These are phyloP conservation scores for Hapalemur alaotrensis DNA, from an alignment of 2,797 vertebrate genomes.

Conservation along the genomic window DNA sequence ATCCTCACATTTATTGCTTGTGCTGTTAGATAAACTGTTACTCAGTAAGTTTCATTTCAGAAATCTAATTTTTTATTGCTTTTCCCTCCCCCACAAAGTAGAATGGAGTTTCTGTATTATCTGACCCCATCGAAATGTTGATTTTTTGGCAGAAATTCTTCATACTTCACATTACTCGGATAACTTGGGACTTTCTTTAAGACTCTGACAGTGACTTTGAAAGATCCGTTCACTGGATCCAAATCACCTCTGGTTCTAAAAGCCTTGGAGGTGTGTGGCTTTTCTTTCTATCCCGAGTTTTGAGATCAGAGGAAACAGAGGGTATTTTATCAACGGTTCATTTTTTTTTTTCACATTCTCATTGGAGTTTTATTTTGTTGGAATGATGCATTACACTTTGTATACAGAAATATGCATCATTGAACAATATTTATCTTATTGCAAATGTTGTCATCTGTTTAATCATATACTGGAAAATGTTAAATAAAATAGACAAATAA, in stretches of 20 bases:
- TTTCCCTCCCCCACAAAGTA: background rate
- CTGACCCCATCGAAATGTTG: constrained; percentile 10
- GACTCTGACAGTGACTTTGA: constrained; percentile 27
- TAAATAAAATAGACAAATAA: constrained; percentile 56
- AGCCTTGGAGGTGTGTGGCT: background rate
- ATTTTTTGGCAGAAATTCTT: constrained; percentile 53
- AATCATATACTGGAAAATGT: constrained; percentile 43
- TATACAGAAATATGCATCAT: constrained; percentile 32
- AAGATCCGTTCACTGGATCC: constrained; percentile 17
- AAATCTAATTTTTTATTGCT: background rate
- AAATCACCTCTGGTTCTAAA: background rate
- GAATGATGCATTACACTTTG: constrained; percentile 30
- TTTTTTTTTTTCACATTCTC: background rate
- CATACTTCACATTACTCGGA: constrained; percentile 62
- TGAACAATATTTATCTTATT: constrained; percentile 62
- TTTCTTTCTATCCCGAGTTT: constrained; percentile 54
- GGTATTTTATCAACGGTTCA: background rate
- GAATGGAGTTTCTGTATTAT: constrained; percentile 14
- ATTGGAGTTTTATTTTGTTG: constrained; percentile 49
- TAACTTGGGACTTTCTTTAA: constrained; percentile 61
- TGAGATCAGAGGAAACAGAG: constrained; percentile 48
- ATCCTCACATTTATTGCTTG: background rate
- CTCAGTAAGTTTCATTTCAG: background rate
- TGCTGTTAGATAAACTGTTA: background rate
- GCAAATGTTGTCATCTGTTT: constrained; percentile 59